These are phyloP conservation scores for Aphaenogaster ashmeadi DNA, from an alignment of 1,140 invertebrate species.

Conservation along the genomic window DNA sequence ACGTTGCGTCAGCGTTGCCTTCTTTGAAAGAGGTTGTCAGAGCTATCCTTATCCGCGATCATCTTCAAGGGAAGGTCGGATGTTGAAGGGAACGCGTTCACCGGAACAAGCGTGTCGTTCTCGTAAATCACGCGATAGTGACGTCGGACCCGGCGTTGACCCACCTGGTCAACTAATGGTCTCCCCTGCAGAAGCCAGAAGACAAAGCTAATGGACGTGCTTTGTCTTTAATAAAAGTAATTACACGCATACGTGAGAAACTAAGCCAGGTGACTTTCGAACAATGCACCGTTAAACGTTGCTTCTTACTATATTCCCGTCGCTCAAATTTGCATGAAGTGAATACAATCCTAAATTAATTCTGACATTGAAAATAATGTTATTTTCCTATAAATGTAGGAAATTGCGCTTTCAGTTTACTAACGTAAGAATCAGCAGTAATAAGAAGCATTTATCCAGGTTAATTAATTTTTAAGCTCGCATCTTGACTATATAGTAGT, in stretches of 20 bases:
- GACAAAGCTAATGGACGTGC: background rate
- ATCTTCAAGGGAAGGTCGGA: background rate
- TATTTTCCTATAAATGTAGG: background rate
- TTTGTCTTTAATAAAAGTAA: background rate
- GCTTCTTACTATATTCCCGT: background rate
- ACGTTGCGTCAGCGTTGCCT: background rate
- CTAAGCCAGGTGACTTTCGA: background rate
- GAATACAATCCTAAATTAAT: background rate
- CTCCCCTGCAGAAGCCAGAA: background rate
- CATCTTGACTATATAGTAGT: background rate
- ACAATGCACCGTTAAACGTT: background rate
- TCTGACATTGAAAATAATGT: background rate
- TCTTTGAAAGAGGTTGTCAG: slow-evolving; percentile 9
- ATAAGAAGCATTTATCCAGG: background rate
- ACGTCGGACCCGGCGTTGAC: background rate
- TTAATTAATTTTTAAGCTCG: background rate
- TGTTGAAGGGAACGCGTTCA: slow-evolving; percentile 10
- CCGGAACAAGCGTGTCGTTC: slow-evolving; percentile 1
- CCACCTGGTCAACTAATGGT: background rate
- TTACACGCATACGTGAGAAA: background rate
- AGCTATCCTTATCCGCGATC: slow-evolving; percentile 1
- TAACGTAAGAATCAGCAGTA: background rate
- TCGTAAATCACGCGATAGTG: slow-evolving; percentile 21
- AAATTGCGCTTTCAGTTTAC: background rate
- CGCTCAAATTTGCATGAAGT: background rate